phyloP scores from a whole-genome alignment of 1,140 invertebrate species.

The Cydia amplana region DNA sequence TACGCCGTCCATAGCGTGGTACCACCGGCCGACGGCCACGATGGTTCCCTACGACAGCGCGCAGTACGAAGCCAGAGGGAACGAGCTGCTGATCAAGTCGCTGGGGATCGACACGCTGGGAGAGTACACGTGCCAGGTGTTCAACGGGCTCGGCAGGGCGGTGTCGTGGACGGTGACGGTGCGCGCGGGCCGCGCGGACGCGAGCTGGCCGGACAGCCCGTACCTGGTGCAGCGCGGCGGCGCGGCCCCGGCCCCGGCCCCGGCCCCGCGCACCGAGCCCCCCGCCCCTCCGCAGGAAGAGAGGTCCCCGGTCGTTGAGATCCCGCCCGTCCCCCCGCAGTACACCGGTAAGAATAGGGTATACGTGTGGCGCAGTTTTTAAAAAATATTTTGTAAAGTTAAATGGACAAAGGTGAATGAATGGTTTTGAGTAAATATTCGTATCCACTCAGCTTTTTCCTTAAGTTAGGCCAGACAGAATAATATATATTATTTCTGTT shows the following conservation, averaged over 20 bases:
- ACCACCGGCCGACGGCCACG: constrained; percentile 83
- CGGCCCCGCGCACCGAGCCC: constrained; percentile 34
- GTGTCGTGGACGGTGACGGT: constrained; percentile 87
- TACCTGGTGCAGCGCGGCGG: constrained; percentile 58
- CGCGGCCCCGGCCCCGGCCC: constrained; percentile 42
- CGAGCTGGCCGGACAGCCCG: constrained; percentile 58
- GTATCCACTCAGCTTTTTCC: no score
- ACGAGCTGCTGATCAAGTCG: constrained; percentile 86
- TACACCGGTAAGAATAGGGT: constrained; percentile 60
- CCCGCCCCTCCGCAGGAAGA: constrained; percentile 34
- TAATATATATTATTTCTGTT: no score
- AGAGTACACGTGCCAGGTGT: constrained; percentile 92
- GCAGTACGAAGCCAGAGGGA: constrained; percentile 86
- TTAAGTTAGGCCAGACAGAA: no score
- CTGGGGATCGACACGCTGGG: constrained; percentile 87
- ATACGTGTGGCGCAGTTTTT: not conserved
- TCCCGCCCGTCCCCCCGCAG: constrained; percentile 41
- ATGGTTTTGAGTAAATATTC: no score
- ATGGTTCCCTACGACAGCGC: constrained; percentile 86
- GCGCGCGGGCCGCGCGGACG: constrained; percentile 83
- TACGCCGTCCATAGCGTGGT: constrained; percentile 90
- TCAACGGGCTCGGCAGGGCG: constrained; percentile 89
- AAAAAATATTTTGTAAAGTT: not conserved
- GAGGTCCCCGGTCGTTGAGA: constrained; percentile 36
- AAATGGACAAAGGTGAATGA: no score